Evolutionary conservation across 2,797 vertebrate genomes (phyloP), one percentile per base, ranked within the genome.

Genomic region (Denticeps clupeoides): DNA sequence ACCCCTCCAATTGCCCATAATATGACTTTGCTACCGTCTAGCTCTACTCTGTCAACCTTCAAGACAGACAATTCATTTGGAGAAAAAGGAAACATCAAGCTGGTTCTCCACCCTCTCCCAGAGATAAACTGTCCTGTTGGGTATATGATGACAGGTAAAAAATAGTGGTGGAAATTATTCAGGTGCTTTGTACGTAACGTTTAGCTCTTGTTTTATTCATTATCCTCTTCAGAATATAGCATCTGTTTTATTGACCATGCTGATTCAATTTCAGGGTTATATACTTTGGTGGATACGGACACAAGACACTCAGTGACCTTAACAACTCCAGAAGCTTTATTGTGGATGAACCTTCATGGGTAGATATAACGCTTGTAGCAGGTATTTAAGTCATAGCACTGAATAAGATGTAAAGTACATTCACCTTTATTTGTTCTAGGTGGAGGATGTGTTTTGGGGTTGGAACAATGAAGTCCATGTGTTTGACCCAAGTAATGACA

Each of bases 61-160:
- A 70, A 64, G 83, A 86, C 41, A 85, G 79, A 57, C 80, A 75
- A 56, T 93, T 86, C 56, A 62, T 60, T 22, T 97, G 93, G 92
- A 86, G 74, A 81, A 91, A 84, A 74, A 72, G 90, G 25, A 63
- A 53, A 4, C 74, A 79, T 49, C 75, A 71, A 64, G 70, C 67
- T 21, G 89, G 89, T 24, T 80, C 79, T 2, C 76, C 86, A 51
- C 93, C 93, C 2, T 90, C 92, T 19, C 87, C 90, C 37, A 83
- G 92, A 63, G 91, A 97, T 75, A 97, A 97, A 58, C 82, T 93
- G 48, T 91, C 89, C 66, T 95, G 89, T 74, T 97, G 93, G 93
- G 84, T 92, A 45, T 79, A 95, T 59, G 81, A 87, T 52, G 70
- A 61, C 59, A 71, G 61, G 83, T 85, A 38, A 58, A 59, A 6